A percentile compares a stretch with the other conserved stretches of the same genome.
Evolutionary conservation across 1,140 invertebrate species (phyloP).

Genomic region (Trichonephila clavipes): DNA sequence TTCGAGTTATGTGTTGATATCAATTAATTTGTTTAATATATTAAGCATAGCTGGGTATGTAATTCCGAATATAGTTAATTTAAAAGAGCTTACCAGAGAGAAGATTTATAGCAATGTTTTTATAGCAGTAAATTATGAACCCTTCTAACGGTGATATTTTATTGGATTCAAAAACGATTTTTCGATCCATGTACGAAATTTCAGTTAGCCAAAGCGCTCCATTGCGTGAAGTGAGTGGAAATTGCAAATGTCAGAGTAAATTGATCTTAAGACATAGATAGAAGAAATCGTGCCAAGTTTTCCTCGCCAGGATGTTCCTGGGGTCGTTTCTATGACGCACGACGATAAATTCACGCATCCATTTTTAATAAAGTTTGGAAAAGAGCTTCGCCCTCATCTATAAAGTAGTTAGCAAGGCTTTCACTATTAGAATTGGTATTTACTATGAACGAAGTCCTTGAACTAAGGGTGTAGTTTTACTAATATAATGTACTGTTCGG

Average conservation of each 20-base stretch:
- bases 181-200: neutral
- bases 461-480: neutral
- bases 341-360: neutral
- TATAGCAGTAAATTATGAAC: too few species aligned
- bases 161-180: neutral
- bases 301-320: neutral
- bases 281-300: neutral
- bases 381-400: neutral
- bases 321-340: slow-evolving; percentile 25
- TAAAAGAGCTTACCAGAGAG: too few species aligned
- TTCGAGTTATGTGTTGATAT: too few species aligned
- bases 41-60: too few species aligned
- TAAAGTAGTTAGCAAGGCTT: neutral
- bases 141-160: neutral
- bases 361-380: slow-evolving; percentile 21
- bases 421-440: neutral
- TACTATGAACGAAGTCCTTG: neutral
- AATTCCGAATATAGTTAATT: too few species aligned
- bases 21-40: too few species aligned
- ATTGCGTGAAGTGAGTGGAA: neutral
- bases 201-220: neutral
- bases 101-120: too few species aligned
- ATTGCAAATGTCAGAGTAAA: slow-evolving; percentile 11
- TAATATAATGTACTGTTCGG: neutral
- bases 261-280: neutral